Conservation (phyloP, 2,113 vertebrate genomes). For the Clarias gariepinus region DNA sequence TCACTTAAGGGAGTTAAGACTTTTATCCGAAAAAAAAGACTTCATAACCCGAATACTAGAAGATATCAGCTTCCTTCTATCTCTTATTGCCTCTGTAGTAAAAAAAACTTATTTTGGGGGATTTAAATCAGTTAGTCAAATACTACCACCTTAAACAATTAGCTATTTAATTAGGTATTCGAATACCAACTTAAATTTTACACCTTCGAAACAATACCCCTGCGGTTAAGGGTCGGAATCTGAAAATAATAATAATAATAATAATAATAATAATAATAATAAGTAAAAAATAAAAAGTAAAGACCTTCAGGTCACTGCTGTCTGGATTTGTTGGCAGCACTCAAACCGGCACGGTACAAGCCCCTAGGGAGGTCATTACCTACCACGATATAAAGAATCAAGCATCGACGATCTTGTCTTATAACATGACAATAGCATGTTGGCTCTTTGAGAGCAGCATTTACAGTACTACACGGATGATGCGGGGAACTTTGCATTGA, state of each 20-base stretch:
- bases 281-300: neutral
- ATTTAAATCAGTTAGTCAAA: neutral
- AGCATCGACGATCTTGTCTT: neutral
- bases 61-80: neutral
- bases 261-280: neutral
- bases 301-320: neutral
- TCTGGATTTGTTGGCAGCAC: neutral
- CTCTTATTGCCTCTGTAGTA: neutral
- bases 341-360: neutral
- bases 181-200: neutral
- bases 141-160: neutral
- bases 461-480: neutral
- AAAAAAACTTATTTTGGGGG: neutral
- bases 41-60: neutral
- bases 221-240: neutral
- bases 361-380: constrained; percentile 12
- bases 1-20: too few relatives aligned
- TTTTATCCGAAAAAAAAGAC: neutral
- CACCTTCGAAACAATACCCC: neutral
- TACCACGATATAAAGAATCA: neutral
- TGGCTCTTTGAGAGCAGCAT: neutral
- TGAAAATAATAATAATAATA: too few relatives aligned
- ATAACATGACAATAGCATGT: constrained; percentile 11
- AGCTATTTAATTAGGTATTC: neutral
- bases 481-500: neutral